Evolutionary conservation across 2,113 vertebrate genomes (phyloP).

Genomic region (Vidua macroura): DNA sequence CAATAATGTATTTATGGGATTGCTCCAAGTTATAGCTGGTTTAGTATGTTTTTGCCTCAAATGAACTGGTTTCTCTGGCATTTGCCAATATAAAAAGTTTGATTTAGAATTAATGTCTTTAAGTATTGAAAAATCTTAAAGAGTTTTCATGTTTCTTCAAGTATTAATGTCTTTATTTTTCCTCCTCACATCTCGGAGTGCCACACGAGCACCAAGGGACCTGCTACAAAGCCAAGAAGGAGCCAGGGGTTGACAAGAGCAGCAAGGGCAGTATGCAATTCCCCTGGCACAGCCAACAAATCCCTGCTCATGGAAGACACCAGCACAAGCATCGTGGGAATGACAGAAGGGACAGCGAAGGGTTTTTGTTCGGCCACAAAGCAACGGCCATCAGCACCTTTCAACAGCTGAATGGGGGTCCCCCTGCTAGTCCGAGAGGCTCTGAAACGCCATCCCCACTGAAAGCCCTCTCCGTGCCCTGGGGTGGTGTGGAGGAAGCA

Average conservation of each 20-base stretch:
- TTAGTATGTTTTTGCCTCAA: accelerated
- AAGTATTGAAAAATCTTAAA: not conserved
- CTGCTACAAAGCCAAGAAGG: not conserved
- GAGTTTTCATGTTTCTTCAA: not conserved
- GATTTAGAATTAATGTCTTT: not conserved
- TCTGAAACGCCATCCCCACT: not conserved
- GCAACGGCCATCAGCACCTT: accelerated
- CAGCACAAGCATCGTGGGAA: accelerated
- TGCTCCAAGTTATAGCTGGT: accelerated
- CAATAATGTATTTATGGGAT: accelerated
- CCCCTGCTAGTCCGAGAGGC: accelerated
- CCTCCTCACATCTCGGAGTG: not conserved
- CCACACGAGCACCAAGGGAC: accelerated
- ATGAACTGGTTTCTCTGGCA: not conserved
- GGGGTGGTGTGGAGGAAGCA: not conserved
- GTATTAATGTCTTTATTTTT: accelerated
- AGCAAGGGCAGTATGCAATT: accelerated
- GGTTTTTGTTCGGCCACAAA: not conserved
- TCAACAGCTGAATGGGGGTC: not conserved
- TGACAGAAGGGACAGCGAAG: accelerated
- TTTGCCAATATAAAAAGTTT: not conserved
- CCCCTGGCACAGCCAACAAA: not conserved
- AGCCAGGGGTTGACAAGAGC: not conserved
- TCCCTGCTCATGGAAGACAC: accelerated
- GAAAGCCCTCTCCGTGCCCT: not conserved